Evolutionary conservation across 64 coral and sea anemone species (phyloP).

Genomic region (Cladopsammia gracilis): DNA sequence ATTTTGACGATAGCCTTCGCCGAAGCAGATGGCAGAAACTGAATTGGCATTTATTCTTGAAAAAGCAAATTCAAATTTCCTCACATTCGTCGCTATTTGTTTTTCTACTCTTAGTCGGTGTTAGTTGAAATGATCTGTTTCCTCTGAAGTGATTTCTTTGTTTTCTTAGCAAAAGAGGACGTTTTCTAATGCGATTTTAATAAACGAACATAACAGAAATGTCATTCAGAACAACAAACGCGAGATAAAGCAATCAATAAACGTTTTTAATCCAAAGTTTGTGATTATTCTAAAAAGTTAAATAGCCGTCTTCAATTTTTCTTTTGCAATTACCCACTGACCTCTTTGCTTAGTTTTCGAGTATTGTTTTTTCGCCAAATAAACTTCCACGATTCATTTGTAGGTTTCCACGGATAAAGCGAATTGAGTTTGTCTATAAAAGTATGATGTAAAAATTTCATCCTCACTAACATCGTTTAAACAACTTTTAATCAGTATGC

Average conservation of each 20-base stretch:
- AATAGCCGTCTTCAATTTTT: background rate
- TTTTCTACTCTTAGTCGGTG: constrained; percentile 20
- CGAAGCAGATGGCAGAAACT: constrained; percentile 33
- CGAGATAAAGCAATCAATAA: background rate
- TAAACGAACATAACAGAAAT: constrained; percentile 5
- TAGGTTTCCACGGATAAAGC: background rate
- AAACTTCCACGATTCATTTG: too few relatives aligned
- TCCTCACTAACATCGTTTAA: background rate
- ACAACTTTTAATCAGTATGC: background rate
- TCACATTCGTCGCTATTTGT: constrained; percentile 28
- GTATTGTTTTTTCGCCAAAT: background rate
- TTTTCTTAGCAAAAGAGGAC: constrained; percentile 26
- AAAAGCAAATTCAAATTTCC: constrained; percentile 57
- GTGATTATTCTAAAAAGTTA: background rate
- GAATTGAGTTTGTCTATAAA: background rate
- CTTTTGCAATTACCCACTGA: too few relatives aligned
- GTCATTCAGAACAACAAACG: constrained; percentile 28
- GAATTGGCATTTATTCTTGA: constrained; percentile 49
- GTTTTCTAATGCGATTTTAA: constrained; percentile 55
- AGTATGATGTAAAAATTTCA: background rate
- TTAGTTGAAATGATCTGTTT: constrained; percentile 9
- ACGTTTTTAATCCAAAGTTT: constrained; percentile 29
- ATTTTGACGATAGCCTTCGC: background rate
- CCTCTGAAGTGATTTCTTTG: constrained; percentile 22
- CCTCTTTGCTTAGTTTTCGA: background rate